These are phyloP conservation scores for Bedellia somnulentella DNA, from an alignment of 2,888 invertebrate genomes.

Conservation along the genomic window DNA sequence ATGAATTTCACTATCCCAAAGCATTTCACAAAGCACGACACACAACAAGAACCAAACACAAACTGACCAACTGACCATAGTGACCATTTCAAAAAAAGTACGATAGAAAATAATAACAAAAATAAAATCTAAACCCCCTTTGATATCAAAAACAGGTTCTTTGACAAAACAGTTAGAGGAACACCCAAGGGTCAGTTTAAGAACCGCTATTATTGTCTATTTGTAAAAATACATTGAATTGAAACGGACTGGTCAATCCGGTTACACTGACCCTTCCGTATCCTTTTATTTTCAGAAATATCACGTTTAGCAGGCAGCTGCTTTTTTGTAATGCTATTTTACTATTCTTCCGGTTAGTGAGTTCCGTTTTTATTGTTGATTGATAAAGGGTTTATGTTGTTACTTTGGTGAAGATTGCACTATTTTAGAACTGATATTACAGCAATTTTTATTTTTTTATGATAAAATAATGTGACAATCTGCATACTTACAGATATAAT, in stretches of 20 bases:
- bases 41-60: conserved; percentile 23
- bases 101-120: conserved; percentile 20
- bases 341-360: too few species aligned
- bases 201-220: conserved; percentile 34
- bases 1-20: too few species aligned
- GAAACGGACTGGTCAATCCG: conserved; percentile 48
- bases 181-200: conserved; percentile 45
- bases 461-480: too few species aligned
- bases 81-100: conserved; percentile 16
- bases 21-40: too few species aligned
- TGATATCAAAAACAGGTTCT: conserved; percentile 37
- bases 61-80: conserved; percentile 33
- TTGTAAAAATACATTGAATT: conserved; percentile 30
- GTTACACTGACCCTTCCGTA: conserved; percentile 53
- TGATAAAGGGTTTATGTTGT: too few species aligned
- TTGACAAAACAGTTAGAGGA: conserved; percentile 28
- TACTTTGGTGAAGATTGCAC: too few species aligned
- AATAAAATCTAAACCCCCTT: conserved; percentile 31
- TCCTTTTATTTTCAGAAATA: conserved; percentile 31
- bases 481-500: too few species aligned
- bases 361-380: too few species aligned
- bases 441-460: too few species aligned
- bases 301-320: conserved; percentile 35
- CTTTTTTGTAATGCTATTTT: too few species aligned
- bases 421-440: too few species aligned